Conservation (phyloP, 2,797 vertebrate genomes). For the Carduelis carduelis region DNA sequence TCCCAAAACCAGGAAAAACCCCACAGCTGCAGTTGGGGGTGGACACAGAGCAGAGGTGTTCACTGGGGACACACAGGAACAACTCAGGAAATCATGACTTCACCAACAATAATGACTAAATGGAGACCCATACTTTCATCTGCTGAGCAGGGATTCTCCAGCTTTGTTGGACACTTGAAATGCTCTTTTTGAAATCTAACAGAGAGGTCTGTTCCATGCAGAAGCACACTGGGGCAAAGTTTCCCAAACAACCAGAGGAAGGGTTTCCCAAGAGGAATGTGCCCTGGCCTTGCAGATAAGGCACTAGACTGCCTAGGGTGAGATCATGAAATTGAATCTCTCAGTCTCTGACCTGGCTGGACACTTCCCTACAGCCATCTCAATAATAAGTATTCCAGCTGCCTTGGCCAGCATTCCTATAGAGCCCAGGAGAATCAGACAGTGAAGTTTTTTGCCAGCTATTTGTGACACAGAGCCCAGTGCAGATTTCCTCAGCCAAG, state of each 20-base stretch:
- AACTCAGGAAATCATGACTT: conserved; percentile 6
- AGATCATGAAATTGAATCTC: not conserved
- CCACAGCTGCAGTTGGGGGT: conserved; percentile 12
- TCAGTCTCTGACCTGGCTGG: not conserved
- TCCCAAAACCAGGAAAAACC: not conserved
- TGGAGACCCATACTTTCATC: conserved; percentile 10
- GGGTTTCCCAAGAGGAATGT: not conserved
- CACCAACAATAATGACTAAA: not conserved
- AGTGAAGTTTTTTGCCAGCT: not conserved
- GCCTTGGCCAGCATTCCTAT: not conserved
- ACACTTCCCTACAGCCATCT: not conserved
- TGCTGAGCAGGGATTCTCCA: not conserved
- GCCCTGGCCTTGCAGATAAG: not conserved
- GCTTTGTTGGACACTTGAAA: conserved; percentile 20
- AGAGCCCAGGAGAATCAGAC: not conserved
- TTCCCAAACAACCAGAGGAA: not conserved
- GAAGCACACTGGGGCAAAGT: not conserved
- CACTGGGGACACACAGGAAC: conserved; percentile 9
- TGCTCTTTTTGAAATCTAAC: not conserved
- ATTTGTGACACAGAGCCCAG: not conserved
- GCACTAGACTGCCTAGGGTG: not conserved
- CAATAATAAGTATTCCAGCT: not conserved
- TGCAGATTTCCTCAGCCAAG: not conserved
- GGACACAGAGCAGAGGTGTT: not conserved
- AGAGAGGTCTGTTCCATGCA: not conserved